These are phyloP conservation scores for Neoscelio sp. DNA, from an alignment of 2,888 invertebrate species.

Conservation along the genomic window DNA sequence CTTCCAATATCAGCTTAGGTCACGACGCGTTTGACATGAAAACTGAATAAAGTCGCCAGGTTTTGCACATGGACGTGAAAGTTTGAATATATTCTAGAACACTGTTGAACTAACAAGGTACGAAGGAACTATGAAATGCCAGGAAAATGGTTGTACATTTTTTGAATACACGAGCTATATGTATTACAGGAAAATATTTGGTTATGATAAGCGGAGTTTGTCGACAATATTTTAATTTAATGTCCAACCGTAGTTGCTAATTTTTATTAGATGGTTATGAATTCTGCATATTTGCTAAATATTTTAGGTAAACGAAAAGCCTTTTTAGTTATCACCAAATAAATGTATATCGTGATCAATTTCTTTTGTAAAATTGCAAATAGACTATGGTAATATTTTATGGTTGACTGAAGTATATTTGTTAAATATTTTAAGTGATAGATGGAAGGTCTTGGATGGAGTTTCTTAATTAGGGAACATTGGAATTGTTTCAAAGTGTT, in stretches of 20 bases:
- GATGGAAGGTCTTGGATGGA: too few relatives aligned
- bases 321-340: too few relatives aligned
- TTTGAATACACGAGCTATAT: background rate
- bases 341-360: too few relatives aligned
- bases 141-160: conserved; percentile 28
- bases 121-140: conserved; percentile 11
- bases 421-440: background rate
- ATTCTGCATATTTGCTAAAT: too few relatives aligned
- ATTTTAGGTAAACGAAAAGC: too few relatives aligned
- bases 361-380: too few relatives aligned
- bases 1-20: conserved; percentile 30
- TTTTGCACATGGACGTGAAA: background rate
- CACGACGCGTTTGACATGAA: conserved; percentile 13
- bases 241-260: background rate
- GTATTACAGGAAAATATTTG: conserved; percentile 8
- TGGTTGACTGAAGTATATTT: too few relatives aligned
- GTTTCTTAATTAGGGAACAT: too few relatives aligned
- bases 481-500: background rate
- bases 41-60: conserved; percentile 22
- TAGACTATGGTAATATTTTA: too few relatives aligned
- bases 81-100: conserved; percentile 10
- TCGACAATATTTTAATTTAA: background rate
- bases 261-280: too few relatives aligned
- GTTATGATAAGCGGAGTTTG: conserved; percentile 9
- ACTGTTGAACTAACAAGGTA: conserved; percentile 20